Evolutionary conservation across 2,888 invertebrate genomes (phyloP).

Genomic region (Panorpa germanica): DNA sequence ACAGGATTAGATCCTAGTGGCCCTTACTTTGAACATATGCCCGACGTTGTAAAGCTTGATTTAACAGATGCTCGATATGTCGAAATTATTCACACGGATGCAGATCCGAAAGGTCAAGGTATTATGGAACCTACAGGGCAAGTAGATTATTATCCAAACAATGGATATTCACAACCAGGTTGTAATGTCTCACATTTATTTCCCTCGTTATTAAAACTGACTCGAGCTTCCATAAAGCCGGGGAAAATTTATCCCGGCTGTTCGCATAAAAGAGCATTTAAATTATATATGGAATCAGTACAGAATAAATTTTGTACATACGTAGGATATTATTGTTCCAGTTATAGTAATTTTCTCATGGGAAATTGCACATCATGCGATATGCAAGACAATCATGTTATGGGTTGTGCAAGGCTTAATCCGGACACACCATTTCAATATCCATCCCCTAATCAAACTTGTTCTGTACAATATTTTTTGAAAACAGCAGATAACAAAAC

Average conservation of each 20-base stretch:
- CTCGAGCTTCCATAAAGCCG: constrained; percentile 21
- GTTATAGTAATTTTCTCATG: constrained; percentile 18
- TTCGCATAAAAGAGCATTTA: constrained; percentile 24
- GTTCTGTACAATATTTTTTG: too few relatives aligned
- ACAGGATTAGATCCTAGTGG: constrained; percentile 38
- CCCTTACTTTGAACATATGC: constrained; percentile 31
- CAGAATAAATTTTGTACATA: constrained; percentile 20
- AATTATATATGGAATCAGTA: constrained; percentile 24
- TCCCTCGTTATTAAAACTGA: constrained; percentile 5
- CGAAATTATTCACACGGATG: constrained; percentile 37
- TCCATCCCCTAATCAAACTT: too few relatives aligned
- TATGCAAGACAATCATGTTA: too few relatives aligned
- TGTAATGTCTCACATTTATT: constrained; percentile 17
- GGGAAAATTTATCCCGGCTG: constrained; percentile 23
- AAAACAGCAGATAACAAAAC: too few relatives aligned
- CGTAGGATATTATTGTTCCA: constrained; percentile 20
- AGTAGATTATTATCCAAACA: constrained; percentile 24
- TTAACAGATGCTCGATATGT: constrained; percentile 32
- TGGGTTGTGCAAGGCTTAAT: too few relatives aligned
- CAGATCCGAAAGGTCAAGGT: constrained; percentile 19
- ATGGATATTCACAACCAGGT: constrained; percentile 21
- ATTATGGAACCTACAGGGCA: constrained; percentile 20
- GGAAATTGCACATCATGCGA: too few relatives aligned
- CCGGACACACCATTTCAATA: too few relatives aligned
- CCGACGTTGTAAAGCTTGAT: constrained; percentile 29